phyloP scores from a whole-genome alignment of 2,113 vertebrate genomes.

The Syngnathus floridae region DNA sequence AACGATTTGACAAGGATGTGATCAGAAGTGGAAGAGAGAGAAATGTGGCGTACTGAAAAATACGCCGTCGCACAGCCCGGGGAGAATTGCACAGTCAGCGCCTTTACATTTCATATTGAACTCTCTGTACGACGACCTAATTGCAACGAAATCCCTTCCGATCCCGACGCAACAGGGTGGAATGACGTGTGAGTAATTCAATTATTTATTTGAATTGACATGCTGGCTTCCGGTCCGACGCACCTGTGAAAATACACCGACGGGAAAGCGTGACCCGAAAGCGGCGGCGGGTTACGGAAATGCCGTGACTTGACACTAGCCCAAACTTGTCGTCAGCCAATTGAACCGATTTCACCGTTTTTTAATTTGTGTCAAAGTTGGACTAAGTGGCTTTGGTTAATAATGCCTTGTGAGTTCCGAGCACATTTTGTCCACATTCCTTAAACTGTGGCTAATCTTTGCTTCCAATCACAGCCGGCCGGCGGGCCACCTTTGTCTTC shows the following conservation, averaged over 20 bases:
- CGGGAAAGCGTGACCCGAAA: background rate
- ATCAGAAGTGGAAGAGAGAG: background rate
- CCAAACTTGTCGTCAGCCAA: background rate
- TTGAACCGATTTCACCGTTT: background rate
- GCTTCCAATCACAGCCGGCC: background rate
- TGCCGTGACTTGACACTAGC: too few relatives aligned
- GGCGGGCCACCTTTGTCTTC: background rate
- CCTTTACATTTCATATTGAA: background rate
- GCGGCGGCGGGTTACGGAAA: background rate
- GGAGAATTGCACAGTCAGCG: too few relatives aligned
- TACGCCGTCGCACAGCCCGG: background rate
- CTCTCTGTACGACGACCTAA: background rate
- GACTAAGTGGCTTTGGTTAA: background rate
- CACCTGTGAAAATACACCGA: background rate
- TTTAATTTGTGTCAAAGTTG: background rate
- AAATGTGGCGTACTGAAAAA: constrained; percentile 10
- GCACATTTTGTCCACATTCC: background rate
- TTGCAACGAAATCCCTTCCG: background rate
- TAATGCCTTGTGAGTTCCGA: background rate
- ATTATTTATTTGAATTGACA: background rate
- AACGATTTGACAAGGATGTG: background rate
- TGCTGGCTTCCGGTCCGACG: background rate
- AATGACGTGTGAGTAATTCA: constrained; percentile 7
- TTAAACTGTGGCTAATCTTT: background rate
- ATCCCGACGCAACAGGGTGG: background rate